Base-by-base conservation (phyloP, 2,113 vertebrate species). In the Serilophus lunatus region DNA sequence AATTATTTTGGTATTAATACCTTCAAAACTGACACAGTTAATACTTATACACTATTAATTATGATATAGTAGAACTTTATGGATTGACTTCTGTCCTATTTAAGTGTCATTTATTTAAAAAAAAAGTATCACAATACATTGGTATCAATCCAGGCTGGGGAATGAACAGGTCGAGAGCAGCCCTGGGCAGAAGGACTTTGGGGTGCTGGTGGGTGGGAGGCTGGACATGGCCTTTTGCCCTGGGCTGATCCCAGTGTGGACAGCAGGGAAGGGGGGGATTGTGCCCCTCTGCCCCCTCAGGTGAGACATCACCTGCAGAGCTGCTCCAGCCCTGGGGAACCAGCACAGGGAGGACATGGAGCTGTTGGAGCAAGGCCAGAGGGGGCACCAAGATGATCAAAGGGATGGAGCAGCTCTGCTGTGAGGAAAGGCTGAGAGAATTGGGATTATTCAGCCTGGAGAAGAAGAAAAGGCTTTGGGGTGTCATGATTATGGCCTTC, bases 401-500 rank as follows among this genome's bases (percentile, higher is more conserved):
- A 51, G 60, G 53, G 18, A 15, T 51, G 76, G 60, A 59, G 51
- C 68, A 74, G 60, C 86, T 74, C 36, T 81, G 60, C 51, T 88
- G 77, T 9, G 5, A 66, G 57, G n/a, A 42, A 56, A 17, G 49
- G 75, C 49, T 71, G 57, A 4, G 2, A 61, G 1, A 66, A 9
- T 5, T 82, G 86, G 23, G 3, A 38, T 14, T 66, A 45, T 1
- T 66, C 68, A 74, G 49, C 77, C 68, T 45, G 51, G 3, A 31
- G 3, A 69, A 17, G 3, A 69, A 17, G 66, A 51, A 33, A 59
- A 45, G 61, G 53, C 28, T 59, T 29, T 45, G 53, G 45, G 61
- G 4, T 25, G 28, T n/a, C 5, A 23, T 19, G 2, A 50, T 0
- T 6, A 44, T 36, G 57, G 42, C 76, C 22, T 16, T 44, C 1